Evolutionary conservation across 2,113 vertebrate species (phyloP).

Genomic region (Antigone vipio): DNA sequence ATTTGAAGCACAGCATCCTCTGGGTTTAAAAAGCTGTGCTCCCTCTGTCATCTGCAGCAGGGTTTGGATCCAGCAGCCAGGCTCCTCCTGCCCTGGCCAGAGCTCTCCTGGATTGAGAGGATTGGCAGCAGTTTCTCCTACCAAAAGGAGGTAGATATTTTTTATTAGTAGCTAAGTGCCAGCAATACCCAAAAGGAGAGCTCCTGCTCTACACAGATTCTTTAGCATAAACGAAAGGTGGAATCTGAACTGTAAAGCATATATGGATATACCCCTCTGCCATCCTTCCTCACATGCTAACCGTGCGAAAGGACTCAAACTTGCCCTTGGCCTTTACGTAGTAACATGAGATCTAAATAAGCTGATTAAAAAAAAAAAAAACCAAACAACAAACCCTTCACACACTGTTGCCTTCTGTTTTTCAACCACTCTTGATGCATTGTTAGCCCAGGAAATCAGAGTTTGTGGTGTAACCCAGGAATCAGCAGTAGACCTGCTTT

Average conservation of each 20-base stretch:
- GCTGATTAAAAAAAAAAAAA: too few relatives aligned
- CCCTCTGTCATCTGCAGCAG: neutral
- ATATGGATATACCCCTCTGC: neutral
- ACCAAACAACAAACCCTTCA: neutral
- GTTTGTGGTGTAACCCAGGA: neutral
- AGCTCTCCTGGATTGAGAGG: neutral
- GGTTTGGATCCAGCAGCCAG: neutral
- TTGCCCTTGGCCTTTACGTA: neutral
- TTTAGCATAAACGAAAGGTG: neutral
- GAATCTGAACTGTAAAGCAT: neutral
- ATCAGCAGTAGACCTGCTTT: neutral
- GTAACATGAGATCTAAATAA: neutral
- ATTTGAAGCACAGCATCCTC: neutral
- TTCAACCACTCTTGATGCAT: neutral
- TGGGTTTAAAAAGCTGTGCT: neutral
- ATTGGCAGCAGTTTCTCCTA: neutral
- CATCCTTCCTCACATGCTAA: neutral
- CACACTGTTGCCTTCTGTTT: neutral
- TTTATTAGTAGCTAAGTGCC: neutral
- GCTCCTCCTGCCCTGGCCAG: neutral
- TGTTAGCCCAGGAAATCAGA: neutral
- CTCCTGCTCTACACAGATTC: neutral
- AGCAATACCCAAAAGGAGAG: neutral
- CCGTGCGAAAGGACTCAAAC: neutral
- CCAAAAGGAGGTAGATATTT: neutral